Conservation (phyloP, 2,113 vertebrate species). For the Mus spicilegus region DNA sequence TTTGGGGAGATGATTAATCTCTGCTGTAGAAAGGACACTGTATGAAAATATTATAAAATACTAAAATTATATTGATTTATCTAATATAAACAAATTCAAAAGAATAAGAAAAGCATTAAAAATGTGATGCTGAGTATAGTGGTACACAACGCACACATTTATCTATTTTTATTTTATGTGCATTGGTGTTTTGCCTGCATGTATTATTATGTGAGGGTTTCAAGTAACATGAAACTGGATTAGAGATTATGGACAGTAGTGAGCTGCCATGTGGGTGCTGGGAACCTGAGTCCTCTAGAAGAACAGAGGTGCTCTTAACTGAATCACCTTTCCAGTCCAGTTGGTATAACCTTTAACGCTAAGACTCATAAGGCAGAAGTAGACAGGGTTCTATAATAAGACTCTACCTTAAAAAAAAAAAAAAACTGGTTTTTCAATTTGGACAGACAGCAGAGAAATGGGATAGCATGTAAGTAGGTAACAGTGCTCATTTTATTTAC, state of each 20-base stretch:
- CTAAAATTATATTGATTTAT: constrained; percentile 4
- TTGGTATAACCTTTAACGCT: background rate
- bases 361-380: background rate
- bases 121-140: background rate
- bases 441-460: constrained; percentile 36
- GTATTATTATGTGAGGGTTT: no score
- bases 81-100: constrained; percentile 29
- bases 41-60: constrained; percentile 38
- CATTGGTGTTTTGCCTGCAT: no score
- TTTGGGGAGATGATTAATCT: background rate
- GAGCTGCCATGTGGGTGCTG: no score
- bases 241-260: no score
- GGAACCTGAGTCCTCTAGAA: no score
- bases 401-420: background rate
- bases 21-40: background rate
- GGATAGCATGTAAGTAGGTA: constrained; percentile 26
- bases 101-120: constrained; percentile 19
- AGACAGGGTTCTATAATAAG: background rate
- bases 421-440: background rate
- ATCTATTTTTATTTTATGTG: no score
- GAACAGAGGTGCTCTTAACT: no score
- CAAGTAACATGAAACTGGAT: no score
- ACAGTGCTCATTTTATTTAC: background rate
- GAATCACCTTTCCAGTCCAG: no score
- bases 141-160: no score